Percentiles rank a stretch among this genome's conserved stretches.
Evolutionary conservation across 2,888 invertebrate species (phyloP).

Genomic region (Plagodis dolabraria): DNA sequence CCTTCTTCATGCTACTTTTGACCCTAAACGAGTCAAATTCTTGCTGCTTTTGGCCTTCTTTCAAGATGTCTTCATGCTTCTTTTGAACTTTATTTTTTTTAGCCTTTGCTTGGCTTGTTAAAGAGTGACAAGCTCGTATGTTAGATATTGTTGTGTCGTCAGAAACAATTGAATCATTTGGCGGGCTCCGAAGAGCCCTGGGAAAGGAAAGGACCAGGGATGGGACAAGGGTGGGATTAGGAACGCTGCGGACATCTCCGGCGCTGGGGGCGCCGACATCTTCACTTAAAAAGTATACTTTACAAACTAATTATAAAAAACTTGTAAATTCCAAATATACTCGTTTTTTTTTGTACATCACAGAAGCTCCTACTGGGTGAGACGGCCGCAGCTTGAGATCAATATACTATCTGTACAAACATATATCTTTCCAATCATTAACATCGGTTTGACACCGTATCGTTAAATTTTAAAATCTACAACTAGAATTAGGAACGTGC

Average conservation of each 20-base stretch:
- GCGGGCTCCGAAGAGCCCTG: conserved; percentile 70
- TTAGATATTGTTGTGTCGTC: conserved; percentile 27
- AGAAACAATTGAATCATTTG: conserved; percentile 63
- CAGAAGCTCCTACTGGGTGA: conserved; percentile 71
- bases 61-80: too few relatives aligned
- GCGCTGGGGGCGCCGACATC: conserved; percentile 60
- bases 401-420: conserved; percentile 79
- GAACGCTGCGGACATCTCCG: conserved; percentile 69
- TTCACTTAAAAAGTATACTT: conserved; percentile 80
- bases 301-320: conserved; percentile 84
- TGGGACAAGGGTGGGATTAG: conserved; percentile 57
- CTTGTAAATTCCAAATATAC: conserved; percentile 84
- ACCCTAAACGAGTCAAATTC: background rate
- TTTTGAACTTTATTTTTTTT: conserved; percentile 27
- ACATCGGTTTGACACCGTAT: conserved; percentile 73
- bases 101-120: conserved; percentile 47
- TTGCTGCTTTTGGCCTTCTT: background rate
- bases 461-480: conserved; percentile 76
- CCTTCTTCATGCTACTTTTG: too few relatives aligned
- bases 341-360: conserved; percentile 81
- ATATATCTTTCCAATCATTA: conserved; percentile 79
- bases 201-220: conserved; percentile 59
- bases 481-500: conserved; percentile 70
- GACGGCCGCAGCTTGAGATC: conserved; percentile 79
- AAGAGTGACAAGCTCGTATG: conserved; percentile 46